Base-by-base conservation (phyloP, 2,797 vertebrate genomes). In the Meda fulgida region DNA sequence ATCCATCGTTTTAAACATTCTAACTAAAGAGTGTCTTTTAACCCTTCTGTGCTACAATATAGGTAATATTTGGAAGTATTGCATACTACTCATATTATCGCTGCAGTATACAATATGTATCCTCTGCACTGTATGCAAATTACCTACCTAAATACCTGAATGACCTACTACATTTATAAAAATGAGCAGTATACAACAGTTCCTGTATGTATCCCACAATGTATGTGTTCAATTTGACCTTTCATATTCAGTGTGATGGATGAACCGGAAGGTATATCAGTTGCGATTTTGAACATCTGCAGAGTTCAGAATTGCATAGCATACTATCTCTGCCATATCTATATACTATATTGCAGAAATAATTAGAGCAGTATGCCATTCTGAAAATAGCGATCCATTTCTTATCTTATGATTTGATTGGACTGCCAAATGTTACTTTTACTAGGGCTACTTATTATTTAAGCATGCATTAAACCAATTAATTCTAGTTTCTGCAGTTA, bases 11-110 rank as follows among this genome's bases (percentile, higher is more conserved):
- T 72, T 3, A 70, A 55, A 70, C 0, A 18, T 55, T 70, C 69
- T 53, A 31, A 80, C 23, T 11, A 55, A 80, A 80, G 43, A 80
- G 13, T 31, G 16, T n/a, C 55, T 63, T 43, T 63, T 26, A 80
- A 77, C 13, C 23, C 21, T 9, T 58, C 21, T 26, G 21, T 63
- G 8, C 16, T 40, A 29, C n/a, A 78, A 76, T 16, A 26, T 40
- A 9, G 40, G 40, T 75, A 3, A 55, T 63, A 18, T 46, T 7
- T 3, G 1, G 38, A 60, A 60, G 18, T 53, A 7, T 26, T 19
- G 7, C 23, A 71, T 78, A 19, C 23, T 77, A 29, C 19, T 34
- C 18, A 38, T 58, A n/a, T 38, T 38, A 65, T 31, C 2, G 10
- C n/a, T 65, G 16, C 58, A 60, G 14, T 60, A 65, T 78, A 2